A percentile compares a stretch with the other conserved stretches of the same genome.
Evolutionary conservation across 2,113 vertebrate species (phyloP).

Genomic region (Otocyon megalotis): DNA sequence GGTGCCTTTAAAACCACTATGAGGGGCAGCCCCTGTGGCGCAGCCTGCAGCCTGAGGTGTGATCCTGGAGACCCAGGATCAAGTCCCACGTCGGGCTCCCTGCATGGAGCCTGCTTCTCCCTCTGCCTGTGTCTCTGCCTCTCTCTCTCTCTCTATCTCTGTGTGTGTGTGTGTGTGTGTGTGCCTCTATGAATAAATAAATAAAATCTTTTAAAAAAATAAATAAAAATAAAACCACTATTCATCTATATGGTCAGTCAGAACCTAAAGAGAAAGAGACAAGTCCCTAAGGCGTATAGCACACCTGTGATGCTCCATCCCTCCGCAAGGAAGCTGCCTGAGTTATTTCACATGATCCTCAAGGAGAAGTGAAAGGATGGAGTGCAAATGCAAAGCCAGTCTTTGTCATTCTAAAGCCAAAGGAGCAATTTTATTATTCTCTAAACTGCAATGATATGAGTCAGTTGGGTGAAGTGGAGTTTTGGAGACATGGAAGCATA

Average conservation of each 20-base stretch:
- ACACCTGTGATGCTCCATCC: not conserved
- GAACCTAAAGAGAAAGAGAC: not conserved
- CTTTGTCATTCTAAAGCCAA: not conserved
- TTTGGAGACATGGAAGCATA: not conserved
- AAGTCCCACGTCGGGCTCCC: no score
- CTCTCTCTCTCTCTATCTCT: no score
- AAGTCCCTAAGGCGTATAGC: not conserved
- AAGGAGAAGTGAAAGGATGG: not conserved
- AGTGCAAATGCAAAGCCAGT: not conserved
- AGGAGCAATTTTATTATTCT: not conserved
- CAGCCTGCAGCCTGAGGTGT: no score
- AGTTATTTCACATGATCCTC: not conserved
- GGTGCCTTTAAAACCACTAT: not conserved
- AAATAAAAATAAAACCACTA: not conserved
- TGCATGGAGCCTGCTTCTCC: no score
- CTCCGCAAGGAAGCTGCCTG: not conserved
- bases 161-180: no score
- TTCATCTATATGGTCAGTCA: not conserved
- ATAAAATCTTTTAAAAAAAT: no score
- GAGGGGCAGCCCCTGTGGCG: no score
- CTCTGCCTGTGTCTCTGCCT: no score
- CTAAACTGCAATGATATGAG: not conserved
- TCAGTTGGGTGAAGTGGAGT: not conserved
- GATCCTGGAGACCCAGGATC: no score
- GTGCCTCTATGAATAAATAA: no score